These are phyloP conservation scores for Falco naumanni DNA, from an alignment of 2,797 vertebrate genomes.

Conservation along the genomic window DNA sequence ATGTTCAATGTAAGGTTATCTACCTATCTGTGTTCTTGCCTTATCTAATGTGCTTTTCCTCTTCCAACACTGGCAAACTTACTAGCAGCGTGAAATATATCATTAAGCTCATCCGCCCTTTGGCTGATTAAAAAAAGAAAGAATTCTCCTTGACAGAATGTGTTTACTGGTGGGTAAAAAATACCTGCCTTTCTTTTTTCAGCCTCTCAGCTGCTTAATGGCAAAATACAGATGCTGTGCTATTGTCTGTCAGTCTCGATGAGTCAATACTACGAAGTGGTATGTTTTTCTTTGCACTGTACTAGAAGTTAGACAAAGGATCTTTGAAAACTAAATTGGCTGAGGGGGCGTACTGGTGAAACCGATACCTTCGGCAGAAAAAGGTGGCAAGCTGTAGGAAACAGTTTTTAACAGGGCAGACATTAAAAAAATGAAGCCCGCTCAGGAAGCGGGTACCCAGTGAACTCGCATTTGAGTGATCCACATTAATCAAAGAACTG, in stretches of 20 bases:
- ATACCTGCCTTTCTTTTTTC: background rate
- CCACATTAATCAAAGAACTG: background rate
- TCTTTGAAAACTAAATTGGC: slow-evolving; percentile 25
- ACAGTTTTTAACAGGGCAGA: background rate
- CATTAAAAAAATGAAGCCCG: background rate
- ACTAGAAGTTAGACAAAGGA: background rate
- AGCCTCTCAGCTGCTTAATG: background rate
- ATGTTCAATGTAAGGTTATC: background rate
- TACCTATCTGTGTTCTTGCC: background rate
- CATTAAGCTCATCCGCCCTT: background rate
- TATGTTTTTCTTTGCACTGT: slow-evolving; percentile 26
- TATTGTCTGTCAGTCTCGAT: background rate
- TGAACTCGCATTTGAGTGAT: background rate
- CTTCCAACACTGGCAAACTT: background rate
- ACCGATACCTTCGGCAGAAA: background rate
- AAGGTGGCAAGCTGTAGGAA: background rate
- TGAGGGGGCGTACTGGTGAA: background rate
- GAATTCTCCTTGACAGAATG: background rate
- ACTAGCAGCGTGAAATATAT: background rate
- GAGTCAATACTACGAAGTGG: background rate
- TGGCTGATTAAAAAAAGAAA: background rate
- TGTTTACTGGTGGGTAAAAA: background rate
- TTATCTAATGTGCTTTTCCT: background rate
- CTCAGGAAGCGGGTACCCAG: background rate
- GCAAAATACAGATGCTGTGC: background rate